Base-by-base conservation (phyloP, 2,797 vertebrate genomes). In the Acipenser oxyrinchus region DNA sequence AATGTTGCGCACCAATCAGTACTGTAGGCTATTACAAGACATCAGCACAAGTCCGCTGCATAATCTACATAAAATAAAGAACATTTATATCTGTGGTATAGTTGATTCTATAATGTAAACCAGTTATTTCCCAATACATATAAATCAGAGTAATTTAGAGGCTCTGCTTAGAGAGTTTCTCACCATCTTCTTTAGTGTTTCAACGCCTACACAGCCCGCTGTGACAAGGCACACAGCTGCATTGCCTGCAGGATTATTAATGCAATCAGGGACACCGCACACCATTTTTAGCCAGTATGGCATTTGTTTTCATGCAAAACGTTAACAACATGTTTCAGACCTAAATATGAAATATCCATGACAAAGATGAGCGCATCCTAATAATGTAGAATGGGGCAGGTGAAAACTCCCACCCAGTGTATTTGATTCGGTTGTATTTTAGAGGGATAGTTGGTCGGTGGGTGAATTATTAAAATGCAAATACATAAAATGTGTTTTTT, bases 221-320 rank as follows among this genome's bases (percentile, higher is more conserved):
- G 86, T 84, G 88, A 88, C 83, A 87, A 84, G 87, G 90, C 93
- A 91, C 91, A 95, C 93, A 95, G 89, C 96, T 97, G 93, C 95
- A 96, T 92, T 95, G 93, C 93, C 93, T 93, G 90, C 92, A 92
- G 95, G 93, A 92, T 93, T 37, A 37, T 37, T 88, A 89, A 90
- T 88, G 87, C 87, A 90, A 88, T 87, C 87, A 90, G 5, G 87
- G 86, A 86, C 88, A 90, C 84, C 83, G 82, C 85, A 81, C 79
- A 85, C 84, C 84, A 79, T 83, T 85, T 62, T 80, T 37, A 37
- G 37, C 37, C 37, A 37, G 37, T 37, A 37, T 37, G 5, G 5
- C 37, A 37, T 4, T 37, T 37, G 37, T 37, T 37, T 37, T 37
- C 37, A 37, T 37, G 37, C 37, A 37, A 37, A 37, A 37, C 37